Evolutionary conservation across 1,140 invertebrate genomes (phyloP).

Genomic region (Aphelinus certus): DNA sequence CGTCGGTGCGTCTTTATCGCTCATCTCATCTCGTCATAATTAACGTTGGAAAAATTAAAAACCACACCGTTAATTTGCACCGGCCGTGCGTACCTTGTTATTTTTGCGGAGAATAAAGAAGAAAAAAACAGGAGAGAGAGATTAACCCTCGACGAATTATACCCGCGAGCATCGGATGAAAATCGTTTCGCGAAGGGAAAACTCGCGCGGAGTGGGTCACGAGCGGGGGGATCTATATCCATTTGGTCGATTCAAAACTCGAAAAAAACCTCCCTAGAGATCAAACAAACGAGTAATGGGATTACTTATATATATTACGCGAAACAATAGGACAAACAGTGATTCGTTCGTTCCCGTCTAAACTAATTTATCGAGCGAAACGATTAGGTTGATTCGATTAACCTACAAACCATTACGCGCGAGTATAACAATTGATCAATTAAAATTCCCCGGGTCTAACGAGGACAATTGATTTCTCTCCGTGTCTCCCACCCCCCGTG

Average conservation of each 20-base stretch:
- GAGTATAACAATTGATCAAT: slow-evolving; percentile 3
- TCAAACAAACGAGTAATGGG: no score
- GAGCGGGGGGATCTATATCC: no score
- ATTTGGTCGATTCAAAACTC: no score
- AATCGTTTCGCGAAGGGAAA: no score
- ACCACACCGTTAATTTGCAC: slow-evolving; percentile 3
- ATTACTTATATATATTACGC: no score
- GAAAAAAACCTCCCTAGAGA: no score
- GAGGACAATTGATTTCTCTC: not conserved
- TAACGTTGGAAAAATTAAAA: not conserved
- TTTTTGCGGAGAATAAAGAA: not conserved
- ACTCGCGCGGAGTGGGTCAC: no score
- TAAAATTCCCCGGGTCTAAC: not conserved
- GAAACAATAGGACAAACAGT: no score
- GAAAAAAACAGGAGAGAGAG: not conserved
- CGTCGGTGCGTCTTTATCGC: not conserved
- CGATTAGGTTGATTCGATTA: not conserved
- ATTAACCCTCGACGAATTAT: no score
- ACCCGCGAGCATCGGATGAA: no score
- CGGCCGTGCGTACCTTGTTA: not conserved
- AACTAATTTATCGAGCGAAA: not conserved
- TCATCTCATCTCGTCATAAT: slow-evolving; percentile 11
- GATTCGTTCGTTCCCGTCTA: no score
- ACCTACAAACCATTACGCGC: not conserved
- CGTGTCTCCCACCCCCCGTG: not conserved